Conservation (phyloP, 1,140 invertebrate species). For the Papilio glaucus region DNA sequence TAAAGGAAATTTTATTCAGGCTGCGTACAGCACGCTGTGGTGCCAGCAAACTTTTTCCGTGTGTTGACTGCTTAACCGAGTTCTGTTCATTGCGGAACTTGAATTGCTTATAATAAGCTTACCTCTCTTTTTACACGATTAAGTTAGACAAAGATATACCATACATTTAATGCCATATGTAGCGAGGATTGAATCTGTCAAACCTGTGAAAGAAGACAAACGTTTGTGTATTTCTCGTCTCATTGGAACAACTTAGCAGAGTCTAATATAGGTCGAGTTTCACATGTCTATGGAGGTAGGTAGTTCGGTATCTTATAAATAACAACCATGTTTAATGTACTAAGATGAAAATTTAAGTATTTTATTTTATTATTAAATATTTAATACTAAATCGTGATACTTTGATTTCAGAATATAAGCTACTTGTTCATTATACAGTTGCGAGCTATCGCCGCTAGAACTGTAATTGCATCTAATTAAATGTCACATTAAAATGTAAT, state of each 20-base stretch:
- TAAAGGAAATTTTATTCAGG: slow-evolving; percentile 31
- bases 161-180: no score
- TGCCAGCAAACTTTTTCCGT: slow-evolving; percentile 36
- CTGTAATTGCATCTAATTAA: slow-evolving; percentile 22
- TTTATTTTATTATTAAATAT: no score
- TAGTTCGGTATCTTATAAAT: no score
- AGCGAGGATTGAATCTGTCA: no score
- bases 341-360: no score
- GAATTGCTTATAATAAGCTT: slow-evolving; percentile 26
- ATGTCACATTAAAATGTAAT: slow-evolving; percentile 21
- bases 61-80: slow-evolving; percentile 31
- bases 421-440: background rate
- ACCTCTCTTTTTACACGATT: background rate
- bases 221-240: no score
- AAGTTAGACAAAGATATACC: background rate
- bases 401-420: background rate
- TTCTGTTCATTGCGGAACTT: slow-evolving; percentile 19
- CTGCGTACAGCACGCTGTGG: slow-evolving; percentile 31
- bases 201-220: no score
- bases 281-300: no score
- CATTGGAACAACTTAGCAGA: background rate
- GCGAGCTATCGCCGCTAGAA: slow-evolving; percentile 10
- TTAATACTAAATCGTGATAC: background rate
- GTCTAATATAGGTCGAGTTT: background rate
- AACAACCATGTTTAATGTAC: no score